phyloP scores from a whole-genome alignment of 64 coral and sea anemone genomes.

The Astreopora myriophthalma region DNA sequence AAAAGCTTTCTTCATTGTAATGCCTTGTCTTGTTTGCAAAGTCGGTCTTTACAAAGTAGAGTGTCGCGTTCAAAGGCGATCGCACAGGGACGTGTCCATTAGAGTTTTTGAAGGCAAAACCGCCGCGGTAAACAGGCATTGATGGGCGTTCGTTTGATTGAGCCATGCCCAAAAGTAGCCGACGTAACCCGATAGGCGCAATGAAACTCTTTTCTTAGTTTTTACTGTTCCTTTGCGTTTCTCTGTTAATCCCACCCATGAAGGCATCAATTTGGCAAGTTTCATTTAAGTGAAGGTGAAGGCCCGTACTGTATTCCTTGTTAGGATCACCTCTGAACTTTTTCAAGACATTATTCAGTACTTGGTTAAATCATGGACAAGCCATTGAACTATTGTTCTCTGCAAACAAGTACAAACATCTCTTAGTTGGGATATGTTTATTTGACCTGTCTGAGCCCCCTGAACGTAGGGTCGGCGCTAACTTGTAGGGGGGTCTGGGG shows the following conservation, averaged over 20 bases:
- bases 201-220: not conserved
- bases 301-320: not conserved
- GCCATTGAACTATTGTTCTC: not conserved
- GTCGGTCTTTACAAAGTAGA: slow-evolving; percentile 27
- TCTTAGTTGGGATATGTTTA: not conserved
- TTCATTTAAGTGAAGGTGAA: not conserved
- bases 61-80: slow-evolving; percentile 7
- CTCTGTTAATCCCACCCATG: slow-evolving; percentile 20
- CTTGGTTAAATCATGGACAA: not conserved
- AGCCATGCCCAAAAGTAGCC: not conserved
- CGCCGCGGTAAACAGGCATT: slow-evolving; percentile 17
- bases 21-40: slow-evolving; percentile 20
- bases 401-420: not conserved
- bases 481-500: no score
- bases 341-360: slow-evolving; percentile 3
- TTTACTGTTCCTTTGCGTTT: not conserved
- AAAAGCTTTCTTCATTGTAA: not conserved
- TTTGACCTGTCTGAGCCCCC: not conserved
- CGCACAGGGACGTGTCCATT: slow-evolving; percentile 22
- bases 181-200: slow-evolving; percentile 16
- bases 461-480: no score
- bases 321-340: not conserved
- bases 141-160: slow-evolving; percentile 7
- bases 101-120: not conserved
- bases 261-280: slow-evolving; percentile 19